Evolutionary conservation across 2,888 invertebrate species (phyloP), one percentile per base, ranked within the genome.

Genomic region (Pseudoips prasinana): DNA sequence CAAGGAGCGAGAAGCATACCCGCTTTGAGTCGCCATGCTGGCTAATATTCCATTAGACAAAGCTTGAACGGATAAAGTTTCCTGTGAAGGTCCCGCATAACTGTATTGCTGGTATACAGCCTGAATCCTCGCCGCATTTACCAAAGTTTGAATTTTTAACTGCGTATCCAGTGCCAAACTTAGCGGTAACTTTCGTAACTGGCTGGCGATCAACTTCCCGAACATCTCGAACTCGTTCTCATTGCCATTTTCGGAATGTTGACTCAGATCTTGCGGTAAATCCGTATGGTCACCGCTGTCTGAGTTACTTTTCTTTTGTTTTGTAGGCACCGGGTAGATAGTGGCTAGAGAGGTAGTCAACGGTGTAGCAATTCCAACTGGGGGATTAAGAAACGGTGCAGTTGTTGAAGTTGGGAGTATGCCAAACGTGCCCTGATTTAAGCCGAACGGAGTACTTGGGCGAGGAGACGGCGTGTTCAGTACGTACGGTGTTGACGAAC

Each of bases 201-300:
- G 88, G 56, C 86, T 88, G 11, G 88, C 83, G 37, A 88, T 88
- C 51, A 87, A 55, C 60, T 87, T 87, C 20, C 85, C 88, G 43
- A 88, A 88, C 88, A 88, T 88, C 58, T 87, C 87, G 28, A 87
- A 88, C 58, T 88, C 88, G 44, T 87, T 88, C 46, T 88, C 88
- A 47, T 82, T 86, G 17, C 76, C 84, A 43, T 71, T 78, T 46
- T 88, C 88, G 9, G 85, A 74, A 63, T 85, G 83, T 62, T 87
- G 87, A 54, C 86, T 87, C 48, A 88, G 59, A 58, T 88, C 87
- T 53, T 88, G 87, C 10, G 87, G 84, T 30, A 74, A 55, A 43
- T 87, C 86, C 7, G 72, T 67, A 42, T 68, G 74, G 33, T 86
- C 85, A 8, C 72, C 73, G 46, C 71, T 72, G 36, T 82, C 82